phyloP scores from a whole-genome alignment of 2,888 invertebrate species.

The Cotesia congregata region DNA sequence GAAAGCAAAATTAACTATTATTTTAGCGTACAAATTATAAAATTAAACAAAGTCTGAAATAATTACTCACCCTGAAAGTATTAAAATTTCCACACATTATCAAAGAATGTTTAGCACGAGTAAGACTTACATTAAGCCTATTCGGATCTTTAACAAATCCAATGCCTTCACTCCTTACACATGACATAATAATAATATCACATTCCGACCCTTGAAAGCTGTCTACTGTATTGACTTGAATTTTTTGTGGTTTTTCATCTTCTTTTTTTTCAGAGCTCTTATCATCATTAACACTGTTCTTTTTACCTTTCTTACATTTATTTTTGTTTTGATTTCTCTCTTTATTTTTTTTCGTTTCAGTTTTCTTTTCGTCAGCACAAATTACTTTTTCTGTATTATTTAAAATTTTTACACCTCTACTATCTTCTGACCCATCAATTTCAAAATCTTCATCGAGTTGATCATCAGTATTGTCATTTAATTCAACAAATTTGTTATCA shows the following conservation, averaged over 20 bases:
- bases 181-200: conserved; percentile 87
- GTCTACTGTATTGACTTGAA: conserved; percentile 82
- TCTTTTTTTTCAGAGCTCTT: background rate
- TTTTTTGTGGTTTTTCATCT: conserved; percentile 37
- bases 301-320: background rate
- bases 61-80: conserved; percentile 73
- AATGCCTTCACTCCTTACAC: conserved; percentile 82
- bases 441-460: no score
- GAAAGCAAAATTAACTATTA: no score
- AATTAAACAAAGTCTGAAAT: no score
- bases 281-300: background rate
- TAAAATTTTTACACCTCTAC: no score
- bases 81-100: conserved; percentile 81
- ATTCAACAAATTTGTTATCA: no score
- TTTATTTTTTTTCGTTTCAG: background rate
- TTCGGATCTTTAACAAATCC: conserved; percentile 84
- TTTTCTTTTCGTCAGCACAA: no score
- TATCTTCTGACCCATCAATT: no score
- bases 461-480: no score
- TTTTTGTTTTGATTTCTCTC: background rate
- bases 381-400: no score
- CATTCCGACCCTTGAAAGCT: conserved; percentile 91
- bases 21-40: no score
- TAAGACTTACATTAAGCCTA: conserved; percentile 89
- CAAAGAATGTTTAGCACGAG: conserved; percentile 82